Conservation (phyloP, 2,888 invertebrate species). For the Drosophila neotestacea region DNA sequence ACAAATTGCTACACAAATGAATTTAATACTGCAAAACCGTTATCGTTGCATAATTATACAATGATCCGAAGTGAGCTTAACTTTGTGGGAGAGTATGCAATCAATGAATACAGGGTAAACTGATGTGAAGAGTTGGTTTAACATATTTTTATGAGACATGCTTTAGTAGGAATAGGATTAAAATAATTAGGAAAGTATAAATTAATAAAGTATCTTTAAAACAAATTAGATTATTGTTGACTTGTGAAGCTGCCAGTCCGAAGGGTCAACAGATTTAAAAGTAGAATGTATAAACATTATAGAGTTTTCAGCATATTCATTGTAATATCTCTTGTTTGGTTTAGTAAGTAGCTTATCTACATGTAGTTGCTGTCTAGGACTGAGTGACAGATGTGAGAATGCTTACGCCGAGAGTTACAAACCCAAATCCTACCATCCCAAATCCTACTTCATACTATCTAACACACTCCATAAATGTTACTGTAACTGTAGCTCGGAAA, state of each 20-base stretch:
- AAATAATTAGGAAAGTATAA: no score
- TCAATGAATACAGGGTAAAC: neutral
- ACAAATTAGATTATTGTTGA: no score
- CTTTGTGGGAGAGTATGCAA: neutral
- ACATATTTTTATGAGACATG: neutral
- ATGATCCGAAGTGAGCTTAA: neutral
- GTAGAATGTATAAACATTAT: neutral
- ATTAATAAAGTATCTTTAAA: no score
- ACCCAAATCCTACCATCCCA: conserved; percentile 9
- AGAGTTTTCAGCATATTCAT: neutral
- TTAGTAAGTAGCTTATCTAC: conserved; percentile 8
- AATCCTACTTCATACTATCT: conserved; percentile 10
- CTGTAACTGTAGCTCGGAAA: conserved; percentile 36
- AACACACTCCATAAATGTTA: conserved; percentile 43
- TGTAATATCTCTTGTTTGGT: neutral
- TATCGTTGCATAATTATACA: conserved; percentile 16
- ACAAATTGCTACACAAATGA: conserved; percentile 54
- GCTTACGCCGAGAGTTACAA: conserved; percentile 11
- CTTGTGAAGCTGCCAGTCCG: no score
- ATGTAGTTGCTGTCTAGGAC: conserved; percentile 8
- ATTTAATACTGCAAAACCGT: conserved; percentile 35
- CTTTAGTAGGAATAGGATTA: no score
- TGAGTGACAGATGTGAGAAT: conserved; percentile 33
- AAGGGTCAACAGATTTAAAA: neutral
- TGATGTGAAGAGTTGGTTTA: neutral